A percentile compares a stretch with the other conserved stretches of the same genome.
Evolutionary conservation across 2,113 vertebrate genomes (phyloP).

Genomic region (Gallinago undulata): DNA sequence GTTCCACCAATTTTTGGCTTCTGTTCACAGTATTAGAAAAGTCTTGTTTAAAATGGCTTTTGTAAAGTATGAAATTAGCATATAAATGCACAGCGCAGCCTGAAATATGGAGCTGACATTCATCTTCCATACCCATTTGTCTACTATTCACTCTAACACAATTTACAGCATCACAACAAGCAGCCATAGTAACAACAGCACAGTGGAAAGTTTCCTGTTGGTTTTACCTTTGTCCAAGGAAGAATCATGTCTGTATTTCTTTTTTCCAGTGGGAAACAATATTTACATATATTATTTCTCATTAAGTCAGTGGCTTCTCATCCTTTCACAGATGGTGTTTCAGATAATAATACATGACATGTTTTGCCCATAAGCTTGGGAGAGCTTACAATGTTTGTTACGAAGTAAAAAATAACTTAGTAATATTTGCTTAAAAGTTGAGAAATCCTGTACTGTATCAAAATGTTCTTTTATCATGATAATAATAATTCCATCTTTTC

Average conservation of each 20-base stretch:
- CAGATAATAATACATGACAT: not conserved
- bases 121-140: not conserved
- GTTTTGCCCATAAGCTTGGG: not conserved
- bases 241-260: not conserved
- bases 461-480: not conserved
- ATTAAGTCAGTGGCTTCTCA: not conserved
- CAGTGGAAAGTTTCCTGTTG: not conserved
- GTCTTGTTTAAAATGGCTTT: not conserved
- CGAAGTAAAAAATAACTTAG: not conserved
- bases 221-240: not conserved
- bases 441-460: not conserved
- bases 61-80: not conserved
- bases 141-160: not conserved
- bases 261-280: not conserved
- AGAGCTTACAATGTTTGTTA: not conserved
- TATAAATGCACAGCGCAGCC: rapidly evolving
- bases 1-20: not conserved
- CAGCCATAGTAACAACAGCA: not conserved
- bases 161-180: not conserved
- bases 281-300: not conserved
- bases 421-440: not conserved
- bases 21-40: not conserved
- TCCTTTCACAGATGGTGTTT: not conserved
- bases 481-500: not conserved
- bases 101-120: not conserved